Evolutionary conservation across 2,113 vertebrate species (phyloP).

Genomic region (Corvus hawaiiensis): DNA sequence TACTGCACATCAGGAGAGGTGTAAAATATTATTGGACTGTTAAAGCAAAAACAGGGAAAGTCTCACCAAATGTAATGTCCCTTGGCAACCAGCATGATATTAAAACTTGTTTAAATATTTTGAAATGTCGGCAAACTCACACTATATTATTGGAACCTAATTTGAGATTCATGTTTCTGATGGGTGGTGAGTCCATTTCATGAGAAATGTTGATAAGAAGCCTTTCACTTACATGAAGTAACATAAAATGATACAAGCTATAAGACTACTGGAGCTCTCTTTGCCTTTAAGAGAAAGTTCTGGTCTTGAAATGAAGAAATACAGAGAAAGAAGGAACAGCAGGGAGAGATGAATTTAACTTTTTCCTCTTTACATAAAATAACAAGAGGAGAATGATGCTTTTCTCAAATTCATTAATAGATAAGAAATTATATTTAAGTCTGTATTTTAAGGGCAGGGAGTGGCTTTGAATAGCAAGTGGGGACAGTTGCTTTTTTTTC

Average conservation of each 20-base stretch:
- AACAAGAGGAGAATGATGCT: background rate
- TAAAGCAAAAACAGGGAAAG: background rate
- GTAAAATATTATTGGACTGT: background rate
- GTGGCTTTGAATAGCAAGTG: background rate
- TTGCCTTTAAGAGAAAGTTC: background rate
- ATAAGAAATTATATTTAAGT: background rate
- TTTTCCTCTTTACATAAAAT: background rate
- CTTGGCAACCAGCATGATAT: background rate
- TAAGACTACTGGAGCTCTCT: background rate
- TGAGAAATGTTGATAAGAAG: background rate
- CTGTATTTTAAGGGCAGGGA: background rate
- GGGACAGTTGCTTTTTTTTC: fast-evolving
- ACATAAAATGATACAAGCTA: background rate
- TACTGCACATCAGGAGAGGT: background rate
- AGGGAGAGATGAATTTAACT: fast-evolving
- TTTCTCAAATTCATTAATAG: background rate
- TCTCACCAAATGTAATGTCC: background rate
- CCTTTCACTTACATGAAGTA: background rate
- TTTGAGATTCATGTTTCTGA: background rate
- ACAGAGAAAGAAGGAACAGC: background rate
- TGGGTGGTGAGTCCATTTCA: background rate
- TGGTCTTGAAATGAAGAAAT: background rate
- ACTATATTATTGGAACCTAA: background rate
- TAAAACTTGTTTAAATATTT: background rate
- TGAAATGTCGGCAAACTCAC: background rate